phyloP scores from a whole-genome alignment of 2,797 vertebrate species.

The Schizopygopsis malacanthus region DNA sequence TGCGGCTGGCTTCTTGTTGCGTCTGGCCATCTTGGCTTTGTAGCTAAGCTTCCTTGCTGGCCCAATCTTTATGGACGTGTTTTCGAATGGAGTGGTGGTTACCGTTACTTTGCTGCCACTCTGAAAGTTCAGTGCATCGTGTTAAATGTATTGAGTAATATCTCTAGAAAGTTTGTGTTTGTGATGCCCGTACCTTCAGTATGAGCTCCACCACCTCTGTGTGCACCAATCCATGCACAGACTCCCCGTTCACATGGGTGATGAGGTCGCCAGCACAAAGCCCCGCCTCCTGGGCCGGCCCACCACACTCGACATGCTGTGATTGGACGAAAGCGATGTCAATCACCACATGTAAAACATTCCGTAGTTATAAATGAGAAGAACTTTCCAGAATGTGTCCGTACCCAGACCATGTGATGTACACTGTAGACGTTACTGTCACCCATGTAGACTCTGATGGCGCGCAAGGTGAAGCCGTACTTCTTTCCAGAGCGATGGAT shows the following conservation, averaged over 20 bases:
- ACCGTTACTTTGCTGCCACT: conserved; percentile 92
- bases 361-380: background rate
- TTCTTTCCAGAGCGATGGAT: conserved; percentile 92
- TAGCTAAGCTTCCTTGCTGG: conserved; percentile 90
- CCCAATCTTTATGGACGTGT: conserved; percentile 92
- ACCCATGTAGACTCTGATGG: conserved; percentile 92
- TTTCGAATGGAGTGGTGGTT: conserved; percentile 93
- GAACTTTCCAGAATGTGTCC: conserved; percentile 50
- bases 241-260: conserved; percentile 93
- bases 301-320: conserved; percentile 92
- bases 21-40: conserved; percentile 91
- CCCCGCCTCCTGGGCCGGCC: conserved; percentile 90
- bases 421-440: conserved; percentile 93
- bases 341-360: background rate
- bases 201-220: conserved; percentile 95
- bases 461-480: conserved; percentile 90
- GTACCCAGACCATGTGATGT: conserved; percentile 93
- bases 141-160: too few species aligned
- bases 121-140: conserved; percentile 66
- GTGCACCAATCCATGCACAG: conserved; percentile 93
- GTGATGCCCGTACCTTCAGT: conserved; percentile 81
- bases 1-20: conserved; percentile 83
- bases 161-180: background rate
- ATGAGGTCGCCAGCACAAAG: conserved; percentile 92
- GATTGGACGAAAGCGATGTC: conserved; percentile 32